Conservation (phyloP, 2,113 vertebrate genomes). For the Spermophilus dauricus region DNA sequence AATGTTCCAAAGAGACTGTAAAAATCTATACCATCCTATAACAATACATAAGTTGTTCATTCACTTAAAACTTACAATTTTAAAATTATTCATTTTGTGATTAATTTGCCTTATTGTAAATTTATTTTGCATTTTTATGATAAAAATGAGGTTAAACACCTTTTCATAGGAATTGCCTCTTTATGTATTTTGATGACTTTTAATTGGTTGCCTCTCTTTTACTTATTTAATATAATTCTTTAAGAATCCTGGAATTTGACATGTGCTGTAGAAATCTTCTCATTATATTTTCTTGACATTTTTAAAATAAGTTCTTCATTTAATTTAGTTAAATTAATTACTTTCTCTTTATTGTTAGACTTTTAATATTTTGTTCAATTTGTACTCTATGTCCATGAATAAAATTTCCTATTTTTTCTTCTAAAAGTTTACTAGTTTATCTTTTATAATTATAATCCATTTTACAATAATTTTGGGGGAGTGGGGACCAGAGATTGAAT, state of each 20-base stretch:
- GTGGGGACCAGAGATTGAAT: no score
- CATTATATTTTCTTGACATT: not conserved
- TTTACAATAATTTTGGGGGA: not conserved
- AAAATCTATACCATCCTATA: not conserved
- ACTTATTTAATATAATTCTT: not conserved
- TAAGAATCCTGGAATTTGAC: not conserved
- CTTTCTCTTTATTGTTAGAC: not conserved
- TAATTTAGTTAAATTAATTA: not conserved
- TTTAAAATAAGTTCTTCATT: not conserved
- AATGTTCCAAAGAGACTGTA: not conserved
- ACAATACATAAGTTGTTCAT: no score
- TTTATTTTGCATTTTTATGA: not conserved
- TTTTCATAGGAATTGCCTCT: not conserved
- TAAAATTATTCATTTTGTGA: not conserved
- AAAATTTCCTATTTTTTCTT: not conserved
- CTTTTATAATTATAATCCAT: not conserved
- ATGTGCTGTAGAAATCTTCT: not conserved
- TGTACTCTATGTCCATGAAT: not conserved
- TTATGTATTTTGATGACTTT: not conserved
- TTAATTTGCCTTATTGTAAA: not conserved
- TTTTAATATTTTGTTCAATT: not conserved
- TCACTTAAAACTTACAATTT: not conserved
- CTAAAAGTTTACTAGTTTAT: not conserved
- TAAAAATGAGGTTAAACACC: not conserved
- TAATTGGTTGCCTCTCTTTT: not conserved